Evolutionary conservation across 2,113 vertebrate species (phyloP).

Genomic region (Symphodus melops): DNA sequence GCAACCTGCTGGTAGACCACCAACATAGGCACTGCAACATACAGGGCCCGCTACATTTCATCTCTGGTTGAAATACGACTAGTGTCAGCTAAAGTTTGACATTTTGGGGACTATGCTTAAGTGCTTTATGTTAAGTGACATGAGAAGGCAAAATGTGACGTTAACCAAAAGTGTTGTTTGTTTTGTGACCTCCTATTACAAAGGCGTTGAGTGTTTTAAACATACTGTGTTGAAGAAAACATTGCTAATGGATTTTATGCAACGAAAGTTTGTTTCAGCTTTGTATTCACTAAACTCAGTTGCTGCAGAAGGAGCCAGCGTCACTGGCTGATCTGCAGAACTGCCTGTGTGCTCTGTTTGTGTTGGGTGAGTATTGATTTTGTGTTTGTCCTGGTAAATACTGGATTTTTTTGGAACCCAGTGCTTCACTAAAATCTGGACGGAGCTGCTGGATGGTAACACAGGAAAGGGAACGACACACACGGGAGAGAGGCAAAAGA

Average conservation of each 20-base stretch:
- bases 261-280: constrained; percentile 26
- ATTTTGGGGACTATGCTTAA: too few relatives aligned
- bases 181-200: constrained; percentile 13
- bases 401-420: constrained; percentile 58
- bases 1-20: too few relatives aligned
- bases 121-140: too few relatives aligned
- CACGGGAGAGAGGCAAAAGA: constrained; percentile 47
- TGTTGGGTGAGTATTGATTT: constrained; percentile 67
- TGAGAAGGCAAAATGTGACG: too few relatives aligned
- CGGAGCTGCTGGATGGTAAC: constrained; percentile 53
- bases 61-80: too few relatives aligned
- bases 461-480: constrained; percentile 47
- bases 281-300: constrained; percentile 55
- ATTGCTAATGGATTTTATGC: constrained; percentile 31
- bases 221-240: not conserved
- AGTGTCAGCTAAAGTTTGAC: too few relatives aligned
- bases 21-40: too few relatives aligned
- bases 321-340: constrained; percentile 57
- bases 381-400: constrained; percentile 72
- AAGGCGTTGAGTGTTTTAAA: constrained; percentile 9
- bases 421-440: constrained; percentile 61
- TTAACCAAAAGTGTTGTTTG: not conserved
- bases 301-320: constrained; percentile 45
- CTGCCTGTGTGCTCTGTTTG: constrained; percentile 63
- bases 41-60: too few relatives aligned